Conservation (phyloP, 2,797 vertebrate genomes). For the Halcyon leucocephala region DNA sequence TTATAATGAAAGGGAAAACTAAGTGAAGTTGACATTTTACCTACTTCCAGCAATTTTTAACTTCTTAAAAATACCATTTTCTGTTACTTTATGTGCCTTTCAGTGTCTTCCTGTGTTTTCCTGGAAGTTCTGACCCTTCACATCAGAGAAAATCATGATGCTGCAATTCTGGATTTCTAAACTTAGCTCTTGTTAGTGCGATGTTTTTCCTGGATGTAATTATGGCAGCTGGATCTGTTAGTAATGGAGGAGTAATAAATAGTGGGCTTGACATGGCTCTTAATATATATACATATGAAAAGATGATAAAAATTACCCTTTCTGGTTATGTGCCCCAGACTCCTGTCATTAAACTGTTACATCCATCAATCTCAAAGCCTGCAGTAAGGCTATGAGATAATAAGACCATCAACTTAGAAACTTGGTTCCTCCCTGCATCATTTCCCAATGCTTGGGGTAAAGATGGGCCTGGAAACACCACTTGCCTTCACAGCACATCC, state of each 20-base stretch:
- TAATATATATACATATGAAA: background rate
- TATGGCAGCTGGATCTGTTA: background rate
- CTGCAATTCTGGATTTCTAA: background rate
- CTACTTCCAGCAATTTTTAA: background rate
- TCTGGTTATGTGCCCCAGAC: background rate
- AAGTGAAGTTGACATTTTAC: background rate
- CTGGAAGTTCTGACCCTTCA: background rate
- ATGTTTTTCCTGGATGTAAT: background rate
- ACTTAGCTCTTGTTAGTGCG: background rate
- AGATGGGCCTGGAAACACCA: background rate
- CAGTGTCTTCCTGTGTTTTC: background rate
- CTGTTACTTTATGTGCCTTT: background rate
- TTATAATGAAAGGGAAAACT: background rate
- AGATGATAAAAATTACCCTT: background rate
- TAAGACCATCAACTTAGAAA: background rate
- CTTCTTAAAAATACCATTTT: background rate
- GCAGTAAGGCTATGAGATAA: background rate
- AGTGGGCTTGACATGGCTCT: background rate
- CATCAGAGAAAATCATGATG: background rate
- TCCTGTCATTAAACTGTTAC: background rate
- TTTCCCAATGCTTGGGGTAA: background rate
- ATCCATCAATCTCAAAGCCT: background rate
- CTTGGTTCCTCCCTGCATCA: background rate
- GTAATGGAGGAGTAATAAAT: background rate
- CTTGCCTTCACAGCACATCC: background rate